Base-by-base conservation (phyloP, 2,797 vertebrate genomes). In the Acestrorhynchus altus region DNA sequence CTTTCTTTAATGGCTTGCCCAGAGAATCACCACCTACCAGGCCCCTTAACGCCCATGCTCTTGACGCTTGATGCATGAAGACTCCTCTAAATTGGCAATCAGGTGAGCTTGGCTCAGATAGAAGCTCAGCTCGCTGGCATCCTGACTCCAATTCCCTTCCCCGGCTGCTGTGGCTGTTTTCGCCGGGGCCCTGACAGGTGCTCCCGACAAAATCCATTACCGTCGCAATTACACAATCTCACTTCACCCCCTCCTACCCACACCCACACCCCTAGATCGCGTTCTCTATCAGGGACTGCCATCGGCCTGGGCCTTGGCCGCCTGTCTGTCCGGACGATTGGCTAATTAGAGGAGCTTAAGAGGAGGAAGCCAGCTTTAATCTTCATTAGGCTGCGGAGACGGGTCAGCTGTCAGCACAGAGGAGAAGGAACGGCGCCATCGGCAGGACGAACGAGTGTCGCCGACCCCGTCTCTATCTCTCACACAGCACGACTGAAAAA, bases 171-270 rank as follows among this genome's bases (percentile, higher is more conserved):
- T 75, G 72, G 77, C 84, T 83, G 78, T 85, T 89, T 91, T 87
- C 86, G 87, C 86, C 86, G 81, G 81, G 84, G 88, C 89, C 90
- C 88, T 88, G 89, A 92, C 91, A 92, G 90, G 90, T 90, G 89
- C 90, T 91, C 83, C 91, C 90, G 92, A 92, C 92, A 92, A 92
- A 90, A 92, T 86, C 88, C 87, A 91, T 93, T 92, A 93, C 83
- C 84, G 65, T 89, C 86, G 90, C 90, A 92, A 92, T 92, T 92
- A 92, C 81, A 65, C 87, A 78, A 80, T 88, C 82, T 84, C 84
- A 66, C 82, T 77, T 83, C 83, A 63, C 83, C 83, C 83, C 77
- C 71, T 49, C 72, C 72, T 60, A 73, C 47, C 78, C 76, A 35
- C 64, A 83, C 80, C 42, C 74, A 64, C 42, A 35, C 47, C 77